Evolutionary conservation across 2,797 vertebrate species (phyloP).

Genomic region (Oryzias sinensis): DNA sequence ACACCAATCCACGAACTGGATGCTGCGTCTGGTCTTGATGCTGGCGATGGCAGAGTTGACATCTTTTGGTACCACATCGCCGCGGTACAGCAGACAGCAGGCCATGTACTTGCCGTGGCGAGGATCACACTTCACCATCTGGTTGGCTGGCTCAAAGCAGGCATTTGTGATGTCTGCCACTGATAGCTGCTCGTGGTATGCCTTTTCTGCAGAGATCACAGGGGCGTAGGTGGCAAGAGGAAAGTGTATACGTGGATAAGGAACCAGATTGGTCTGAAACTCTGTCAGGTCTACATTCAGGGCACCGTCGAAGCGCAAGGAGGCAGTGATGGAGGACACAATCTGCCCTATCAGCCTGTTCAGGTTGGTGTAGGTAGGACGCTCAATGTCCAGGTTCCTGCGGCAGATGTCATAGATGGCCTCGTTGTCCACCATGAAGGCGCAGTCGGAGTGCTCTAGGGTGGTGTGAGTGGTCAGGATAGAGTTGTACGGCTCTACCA

Average conservation of each 20-base stretch:
- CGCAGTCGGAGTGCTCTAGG: conserved; percentile 80
- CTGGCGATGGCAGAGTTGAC: background rate
- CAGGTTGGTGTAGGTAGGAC: conserved; percentile 81
- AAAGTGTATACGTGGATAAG: conserved; percentile 69
- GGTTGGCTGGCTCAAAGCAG: too few relatives aligned
- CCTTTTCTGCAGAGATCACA: too few relatives aligned
- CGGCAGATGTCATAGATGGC: conserved; percentile 84
- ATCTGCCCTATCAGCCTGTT: conserved; percentile 77
- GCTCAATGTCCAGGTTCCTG: conserved; percentile 83
- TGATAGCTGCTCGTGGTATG: conserved; percentile 77
- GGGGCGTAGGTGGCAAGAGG: too few relatives aligned
- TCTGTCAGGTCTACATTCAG: conserved; percentile 70
- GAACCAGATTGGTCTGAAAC: conserved; percentile 81
- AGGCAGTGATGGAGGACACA: too few relatives aligned
- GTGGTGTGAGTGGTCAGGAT: conserved; percentile 83
- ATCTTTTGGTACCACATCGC: conserved; percentile 2
- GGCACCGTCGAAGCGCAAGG: too few relatives aligned
- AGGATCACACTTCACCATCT: too few relatives aligned
- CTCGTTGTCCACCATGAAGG: conserved; percentile 81
- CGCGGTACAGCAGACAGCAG: conserved; percentile 9
- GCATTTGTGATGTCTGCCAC: conserved; percentile 63
- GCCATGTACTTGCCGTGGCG: conserved; percentile 15
- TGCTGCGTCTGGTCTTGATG: conserved; percentile 84
- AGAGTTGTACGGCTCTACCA: conserved; percentile 82
- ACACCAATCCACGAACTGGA: conserved; percentile 94